A percentile compares a stretch with the other conserved stretches of the same genome.
Conservation (phyloP, 1,140 invertebrate genomes). For the Saccostrea cuccullata region DNA sequence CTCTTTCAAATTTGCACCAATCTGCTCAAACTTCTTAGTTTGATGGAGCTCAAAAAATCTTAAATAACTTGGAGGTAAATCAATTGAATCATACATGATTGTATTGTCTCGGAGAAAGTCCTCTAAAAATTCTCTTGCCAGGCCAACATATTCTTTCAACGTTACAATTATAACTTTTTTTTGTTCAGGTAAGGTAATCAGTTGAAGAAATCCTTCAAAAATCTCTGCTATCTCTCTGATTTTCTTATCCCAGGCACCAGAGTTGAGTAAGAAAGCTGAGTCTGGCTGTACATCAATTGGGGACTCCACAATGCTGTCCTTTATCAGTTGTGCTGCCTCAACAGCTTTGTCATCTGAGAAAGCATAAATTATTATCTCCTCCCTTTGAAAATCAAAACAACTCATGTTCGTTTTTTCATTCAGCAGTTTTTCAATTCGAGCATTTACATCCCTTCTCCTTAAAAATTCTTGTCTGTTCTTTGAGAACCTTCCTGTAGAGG, state of each 20-base stretch:
- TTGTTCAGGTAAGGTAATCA: not conserved
- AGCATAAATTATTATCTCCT: slow-evolving; percentile 46
- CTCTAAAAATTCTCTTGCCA: slow-evolving; percentile 42
- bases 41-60: slow-evolving; percentile 23
- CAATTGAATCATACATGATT: slow-evolving; percentile 30
- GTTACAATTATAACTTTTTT: slow-evolving; percentile 31
- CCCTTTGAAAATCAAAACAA: slow-evolving; percentile 53
- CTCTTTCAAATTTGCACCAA: slow-evolving; percentile 19
- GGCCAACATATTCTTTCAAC: not conserved
- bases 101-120: slow-evolving; percentile 53
- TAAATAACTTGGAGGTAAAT: slow-evolving; percentile 39
- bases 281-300: slow-evolving; percentile 45
- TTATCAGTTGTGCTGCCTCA: slow-evolving; percentile 48
- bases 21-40: slow-evolving; percentile 20
- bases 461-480: slow-evolving; percentile 39
- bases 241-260: not conserved
- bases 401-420: slow-evolving; percentile 44
- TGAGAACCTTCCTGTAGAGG: not conserved
- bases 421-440: slow-evolving; percentile 46
- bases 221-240: not conserved
- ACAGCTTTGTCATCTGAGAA: slow-evolving; percentile 47
- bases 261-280: slow-evolving; percentile 12
- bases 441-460: slow-evolving; percentile 24
- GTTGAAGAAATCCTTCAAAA: not conserved
- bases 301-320: slow-evolving; percentile 44